Percentiles rank a stretch among this genome's conserved stretches.
Evolutionary conservation across 1,140 invertebrate genomes (phyloP).

Genomic region (Listronotus bonariensis): DNA sequence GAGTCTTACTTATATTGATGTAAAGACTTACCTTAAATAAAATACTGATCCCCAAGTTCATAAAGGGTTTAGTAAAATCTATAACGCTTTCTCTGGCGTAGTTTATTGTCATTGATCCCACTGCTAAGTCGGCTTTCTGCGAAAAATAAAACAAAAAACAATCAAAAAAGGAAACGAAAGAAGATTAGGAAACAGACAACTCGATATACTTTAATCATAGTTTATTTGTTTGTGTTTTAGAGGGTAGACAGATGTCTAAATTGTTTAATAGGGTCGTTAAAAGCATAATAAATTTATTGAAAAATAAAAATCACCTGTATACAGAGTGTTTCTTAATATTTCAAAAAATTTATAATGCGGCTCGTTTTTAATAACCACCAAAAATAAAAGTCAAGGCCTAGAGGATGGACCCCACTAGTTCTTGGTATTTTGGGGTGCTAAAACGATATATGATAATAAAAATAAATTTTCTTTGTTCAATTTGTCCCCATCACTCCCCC

Average conservation of each 20-base stretch:
- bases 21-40: slow-evolving; percentile 77
- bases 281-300: background rate
- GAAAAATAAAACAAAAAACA: slow-evolving; percentile 49
- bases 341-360: too few species aligned
- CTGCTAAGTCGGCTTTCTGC: slow-evolving; percentile 87
- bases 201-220: slow-evolving; percentile 10
- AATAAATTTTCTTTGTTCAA: too few species aligned
- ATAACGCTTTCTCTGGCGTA: slow-evolving; percentile 93
- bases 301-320: too few species aligned
- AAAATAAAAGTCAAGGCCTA: too few species aligned
- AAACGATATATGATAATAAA: too few species aligned
- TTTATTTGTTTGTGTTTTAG: background rate
- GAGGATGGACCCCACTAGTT: too few species aligned
- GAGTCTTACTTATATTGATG: too few species aligned
- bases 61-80: slow-evolving; percentile 93
- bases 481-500: too few species aligned
- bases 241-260: background rate
- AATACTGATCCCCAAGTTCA: slow-evolving; percentile 89
- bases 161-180: slow-evolving; percentile 1
- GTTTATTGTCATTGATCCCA: slow-evolving; percentile 93
- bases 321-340: too few species aligned
- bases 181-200: slow-evolving; percentile 1
- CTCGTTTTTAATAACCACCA: too few species aligned
- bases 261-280: background rate
- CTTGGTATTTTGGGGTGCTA: too few species aligned